Percentiles rank a stretch among this genome's conserved stretches.
These are phyloP conservation scores for Notoglanidium macrostoma DNA, from an alignment of 2,797 vertebrate genomes.

Conservation along the genomic window DNA sequence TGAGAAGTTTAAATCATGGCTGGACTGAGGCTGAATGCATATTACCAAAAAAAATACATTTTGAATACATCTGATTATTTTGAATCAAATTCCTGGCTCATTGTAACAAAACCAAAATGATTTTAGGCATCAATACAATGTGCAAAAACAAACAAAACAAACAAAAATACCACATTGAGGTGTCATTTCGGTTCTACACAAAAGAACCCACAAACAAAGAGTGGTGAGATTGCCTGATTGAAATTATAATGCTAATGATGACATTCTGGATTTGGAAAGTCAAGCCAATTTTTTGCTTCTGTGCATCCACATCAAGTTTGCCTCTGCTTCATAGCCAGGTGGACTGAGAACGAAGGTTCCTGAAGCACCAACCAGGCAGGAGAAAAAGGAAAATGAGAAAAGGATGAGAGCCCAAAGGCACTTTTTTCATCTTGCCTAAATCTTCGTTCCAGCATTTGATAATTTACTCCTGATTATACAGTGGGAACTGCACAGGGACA, in stretches of 20 bases:
- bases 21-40: not conserved
- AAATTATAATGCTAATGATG: slow-evolving; percentile 27
- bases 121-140: slow-evolving; percentile 4
- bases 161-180: not conserved
- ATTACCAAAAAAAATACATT: not conserved
- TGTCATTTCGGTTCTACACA: not conserved
- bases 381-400: slow-evolving; percentile 34
- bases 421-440: slow-evolving; percentile 50
- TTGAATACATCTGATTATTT: not conserved
- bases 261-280: slow-evolving; percentile 17
- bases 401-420: slow-evolving; percentile 20
- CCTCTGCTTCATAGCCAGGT: slow-evolving; percentile 38
- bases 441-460: slow-evolving; percentile 51
- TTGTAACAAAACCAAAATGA: not conserved
- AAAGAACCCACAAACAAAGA: slow-evolving; percentile 33
- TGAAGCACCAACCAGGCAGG: slow-evolving; percentile 31
- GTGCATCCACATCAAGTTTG: slow-evolving; percentile 49
- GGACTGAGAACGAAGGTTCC: slow-evolving; percentile 38
- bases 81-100: not conserved
- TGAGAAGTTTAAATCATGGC: not conserved
- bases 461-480: slow-evolving; percentile 56
- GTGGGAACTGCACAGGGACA: slow-evolving; percentile 60
- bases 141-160: not conserved
- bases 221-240: not conserved
- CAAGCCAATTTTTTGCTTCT: slow-evolving; percentile 47